Percentiles rank a stretch among this genome's conserved stretches.
phyloP scores from a whole-genome alignment of 2,888 invertebrate genomes.

The Leucophenga montana region DNA sequence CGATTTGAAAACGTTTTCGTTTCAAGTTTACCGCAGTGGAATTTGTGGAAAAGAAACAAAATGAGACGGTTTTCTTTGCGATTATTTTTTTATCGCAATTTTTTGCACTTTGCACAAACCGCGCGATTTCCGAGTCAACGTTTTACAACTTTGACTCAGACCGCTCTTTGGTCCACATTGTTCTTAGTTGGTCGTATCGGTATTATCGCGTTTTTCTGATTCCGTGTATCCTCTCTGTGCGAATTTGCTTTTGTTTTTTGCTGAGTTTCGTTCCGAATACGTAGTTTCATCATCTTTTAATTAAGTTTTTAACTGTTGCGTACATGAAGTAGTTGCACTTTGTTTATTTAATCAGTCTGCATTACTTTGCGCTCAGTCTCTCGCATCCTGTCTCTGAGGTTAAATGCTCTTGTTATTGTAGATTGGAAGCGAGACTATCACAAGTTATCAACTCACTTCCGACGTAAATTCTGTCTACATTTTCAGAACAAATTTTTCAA shows the following conservation, averaged over 20 bases:
- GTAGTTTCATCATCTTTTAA: constrained; percentile 22
- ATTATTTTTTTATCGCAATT: constrained; percentile 22
- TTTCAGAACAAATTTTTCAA: not conserved
- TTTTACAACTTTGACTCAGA: constrained; percentile 6
- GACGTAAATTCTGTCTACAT: not conserved
- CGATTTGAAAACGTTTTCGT: constrained; percentile 5
- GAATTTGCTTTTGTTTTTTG: not conserved
- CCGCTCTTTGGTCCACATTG: not conserved
- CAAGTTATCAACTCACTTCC: not conserved
- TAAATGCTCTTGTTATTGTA: not conserved
- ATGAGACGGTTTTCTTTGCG: constrained; percentile 1
- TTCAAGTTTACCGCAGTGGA: constrained; percentile 13
- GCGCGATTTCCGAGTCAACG: too few species aligned
- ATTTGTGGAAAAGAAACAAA: too few species aligned
- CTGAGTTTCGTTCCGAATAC: not conserved
- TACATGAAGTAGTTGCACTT: constrained; percentile 5
- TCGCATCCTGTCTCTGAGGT: constrained; percentile 1
- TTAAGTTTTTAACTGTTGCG: constrained; percentile 16
- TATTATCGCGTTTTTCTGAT: not conserved
- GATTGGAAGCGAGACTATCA: not conserved
- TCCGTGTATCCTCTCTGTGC: not conserved
- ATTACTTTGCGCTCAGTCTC: not conserved
- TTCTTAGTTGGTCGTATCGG: constrained; percentile 5
- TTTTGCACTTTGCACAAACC: constrained; percentile 12
- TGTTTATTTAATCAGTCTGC: constrained; percentile 7